Percentiles rank a stretch among this genome's conserved stretches.
phyloP scores from a whole-genome alignment of 2,113 vertebrate genomes.

The Tor tambroides region DNA sequence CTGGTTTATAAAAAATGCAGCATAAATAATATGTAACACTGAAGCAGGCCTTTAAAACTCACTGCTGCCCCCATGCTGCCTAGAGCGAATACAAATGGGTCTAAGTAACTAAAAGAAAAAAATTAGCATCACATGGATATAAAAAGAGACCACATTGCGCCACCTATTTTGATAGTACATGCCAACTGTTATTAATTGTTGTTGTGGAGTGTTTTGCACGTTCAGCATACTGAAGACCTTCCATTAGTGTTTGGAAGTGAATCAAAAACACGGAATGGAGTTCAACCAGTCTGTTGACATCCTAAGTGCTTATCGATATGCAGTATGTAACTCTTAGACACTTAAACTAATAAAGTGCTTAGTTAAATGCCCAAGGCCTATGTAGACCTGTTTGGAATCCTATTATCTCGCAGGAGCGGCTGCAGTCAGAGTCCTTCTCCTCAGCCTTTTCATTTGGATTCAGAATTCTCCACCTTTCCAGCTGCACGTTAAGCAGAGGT shows the following conservation, averaged over 20 bases:
- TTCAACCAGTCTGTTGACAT: slow-evolving; percentile 2
- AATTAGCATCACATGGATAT: not conserved
- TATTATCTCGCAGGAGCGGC: not conserved
- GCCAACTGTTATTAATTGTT: not conserved
- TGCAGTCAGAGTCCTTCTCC: not conserved
- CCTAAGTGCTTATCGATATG: slow-evolving; percentile 4
- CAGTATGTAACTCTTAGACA: slow-evolving; percentile 45
- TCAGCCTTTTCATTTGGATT: not conserved
- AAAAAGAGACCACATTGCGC: not conserved
- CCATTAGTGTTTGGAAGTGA: not conserved
- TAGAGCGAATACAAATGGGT: not conserved
- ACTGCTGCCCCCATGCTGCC: slow-evolving; percentile 9
- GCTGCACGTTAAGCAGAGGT: not conserved
- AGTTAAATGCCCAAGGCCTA: not conserved
- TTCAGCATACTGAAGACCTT: not conserved
- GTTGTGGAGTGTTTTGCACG: not conserved
- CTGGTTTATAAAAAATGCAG: slow-evolving; percentile 20
- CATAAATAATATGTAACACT: not conserved
- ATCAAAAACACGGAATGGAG: not conserved
- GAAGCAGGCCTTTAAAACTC: slow-evolving; percentile 30
- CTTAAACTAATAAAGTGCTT: slow-evolving; percentile 46
- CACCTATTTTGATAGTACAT: not conserved
- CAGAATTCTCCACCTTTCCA: not conserved
- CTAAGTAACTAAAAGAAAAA: slow-evolving; percentile 1
- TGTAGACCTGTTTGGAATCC: not conserved